phyloP scores from a whole-genome alignment of 2,113 vertebrate species.

The Hippocampus barbouri region DNA sequence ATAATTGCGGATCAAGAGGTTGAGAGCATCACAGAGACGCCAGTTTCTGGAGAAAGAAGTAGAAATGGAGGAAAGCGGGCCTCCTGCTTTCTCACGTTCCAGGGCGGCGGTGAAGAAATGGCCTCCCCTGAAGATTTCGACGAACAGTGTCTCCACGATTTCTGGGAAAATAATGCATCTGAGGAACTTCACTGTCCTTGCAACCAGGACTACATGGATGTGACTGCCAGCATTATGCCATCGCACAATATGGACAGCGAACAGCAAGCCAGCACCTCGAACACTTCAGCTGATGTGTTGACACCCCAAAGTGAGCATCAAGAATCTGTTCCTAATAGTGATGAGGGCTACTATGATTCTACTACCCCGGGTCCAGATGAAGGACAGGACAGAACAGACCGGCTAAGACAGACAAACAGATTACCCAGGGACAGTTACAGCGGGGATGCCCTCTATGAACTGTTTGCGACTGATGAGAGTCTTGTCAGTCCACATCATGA shows the following conservation, averaged over 20 bases:
- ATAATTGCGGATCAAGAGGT: slow-evolving; percentile 96
- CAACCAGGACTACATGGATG: slow-evolving; percentile 49
- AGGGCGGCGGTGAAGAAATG: slow-evolving; percentile 97
- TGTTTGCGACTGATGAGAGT: slow-evolving; percentile 84
- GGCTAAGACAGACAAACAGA: slow-evolving; percentile 71
- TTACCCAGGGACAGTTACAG: slow-evolving; percentile 95
- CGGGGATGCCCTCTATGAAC: slow-evolving; percentile 94
- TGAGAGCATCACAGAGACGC: slow-evolving; percentile 84
- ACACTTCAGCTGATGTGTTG: slow-evolving; percentile 68
- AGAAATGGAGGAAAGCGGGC: slow-evolving; percentile 82
- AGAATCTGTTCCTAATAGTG: slow-evolving; percentile 91
- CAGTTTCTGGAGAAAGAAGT: slow-evolving; percentile 81
- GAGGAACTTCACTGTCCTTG: slow-evolving; percentile 70
- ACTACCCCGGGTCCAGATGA: slow-evolving; percentile 90
- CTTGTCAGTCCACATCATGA: slow-evolving; percentile 81
- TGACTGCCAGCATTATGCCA: slow-evolving; percentile 47
- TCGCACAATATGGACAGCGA: slow-evolving; percentile 65
- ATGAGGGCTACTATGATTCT: slow-evolving; percentile 96
- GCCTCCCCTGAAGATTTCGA: slow-evolving; percentile 86
- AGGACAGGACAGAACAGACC: slow-evolving; percentile 72
- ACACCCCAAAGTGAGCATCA: slow-evolving; percentile 94
- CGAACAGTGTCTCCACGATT: slow-evolving; percentile 76
- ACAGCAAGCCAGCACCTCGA: slow-evolving; percentile 55
- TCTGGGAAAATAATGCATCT: slow-evolving; percentile 70
- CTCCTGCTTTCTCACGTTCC: slow-evolving; percentile 92